Base-by-base conservation (phyloP, 2,888 invertebrate genomes). In the Poecilus cupreus region DNA sequence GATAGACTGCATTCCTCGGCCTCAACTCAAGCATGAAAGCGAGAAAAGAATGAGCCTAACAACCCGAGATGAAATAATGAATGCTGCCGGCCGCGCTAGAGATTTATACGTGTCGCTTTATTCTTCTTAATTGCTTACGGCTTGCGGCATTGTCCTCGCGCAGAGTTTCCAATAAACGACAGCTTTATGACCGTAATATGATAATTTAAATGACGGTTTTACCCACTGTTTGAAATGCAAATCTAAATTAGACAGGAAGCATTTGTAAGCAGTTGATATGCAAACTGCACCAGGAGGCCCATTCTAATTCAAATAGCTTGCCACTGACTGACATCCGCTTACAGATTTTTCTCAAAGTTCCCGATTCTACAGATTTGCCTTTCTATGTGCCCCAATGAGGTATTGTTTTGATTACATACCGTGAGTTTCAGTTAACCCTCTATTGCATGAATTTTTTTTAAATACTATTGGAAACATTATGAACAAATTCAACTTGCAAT, bases 1-100 rank as follows among this genome's bases (percentile, higher is more conserved):
- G 79, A 70, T 78, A 78, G 72, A 72, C 72, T 72, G 72, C 46
- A 72, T 72, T 72, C 72, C 72, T 22, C 10, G 16, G 24, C 13
- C 26, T 6, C 24, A 20, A 37, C 68, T 79, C 68, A 68, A 70
- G 79, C 79, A 68, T 79, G 70, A 79, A 79, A 79, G 79, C 79
- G 70, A 43, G 79, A 79, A 79, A 79, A 79, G 68, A 79, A 79
- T 79, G 79, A 79, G 79, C 79, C 79, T 79, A 79, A 79, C 79
- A 79, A 79, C 51, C 79, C 70, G 79, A 79, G 79, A 79, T 79
- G 79, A 79, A 79, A 79, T 79, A 79, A 79, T 79, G 79, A 70
- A 79, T 70, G 68, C 79, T 20, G 72, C 49, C 16, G 24, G 68
- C 68, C 26, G 46, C 68, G 37, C 16, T 13, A 8, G 26, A 79